These are phyloP conservation scores for Acronicta alni DNA, from an alignment of 2,888 invertebrate species.

Conservation along the genomic window DNA sequence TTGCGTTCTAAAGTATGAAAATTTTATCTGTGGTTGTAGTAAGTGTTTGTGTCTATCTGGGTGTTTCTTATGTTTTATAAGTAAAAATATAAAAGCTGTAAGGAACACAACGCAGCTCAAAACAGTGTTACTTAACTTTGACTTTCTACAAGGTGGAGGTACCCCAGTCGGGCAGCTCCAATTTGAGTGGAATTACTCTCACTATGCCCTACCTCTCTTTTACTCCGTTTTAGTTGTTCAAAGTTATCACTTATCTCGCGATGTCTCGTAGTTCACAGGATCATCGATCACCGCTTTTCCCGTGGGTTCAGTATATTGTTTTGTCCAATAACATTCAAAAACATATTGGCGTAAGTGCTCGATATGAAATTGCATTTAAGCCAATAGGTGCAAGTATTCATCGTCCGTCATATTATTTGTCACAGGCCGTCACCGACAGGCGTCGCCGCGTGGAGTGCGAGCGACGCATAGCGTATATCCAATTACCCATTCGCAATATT, in stretches of 20 bases:
- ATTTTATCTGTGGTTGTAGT: too few species aligned
- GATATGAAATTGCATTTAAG: slow-evolving; percentile 75
- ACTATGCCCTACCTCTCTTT: too few species aligned
- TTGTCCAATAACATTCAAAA: slow-evolving; percentile 51
- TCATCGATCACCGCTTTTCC: slow-evolving; percentile 47
- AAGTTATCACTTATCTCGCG: slow-evolving; percentile 30
- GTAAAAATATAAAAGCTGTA: too few species aligned
- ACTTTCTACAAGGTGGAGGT: too few species aligned
- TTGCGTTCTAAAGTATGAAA: too few species aligned
- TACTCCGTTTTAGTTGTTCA: slow-evolving; percentile 12
- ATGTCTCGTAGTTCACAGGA: slow-evolving; percentile 27
- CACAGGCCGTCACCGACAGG: slow-evolving; percentile 81
- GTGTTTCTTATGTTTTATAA: too few species aligned
- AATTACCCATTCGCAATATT: slow-evolving; percentile 88
- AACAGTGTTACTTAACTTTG: too few species aligned
- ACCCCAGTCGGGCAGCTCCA: too few species aligned
- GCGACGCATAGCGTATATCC: slow-evolving; percentile 80
- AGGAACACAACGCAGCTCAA: too few species aligned
- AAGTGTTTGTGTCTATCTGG: too few species aligned
- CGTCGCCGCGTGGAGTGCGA: slow-evolving; percentile 75
- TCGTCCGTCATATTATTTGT: slow-evolving; percentile 86
- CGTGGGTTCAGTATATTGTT: slow-evolving; percentile 42
- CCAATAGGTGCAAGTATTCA: slow-evolving; percentile 73
- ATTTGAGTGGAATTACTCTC: too few species aligned
- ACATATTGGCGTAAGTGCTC: slow-evolving; percentile 57